Base-by-base conservation (phyloP, 2,113 vertebrate species). In the Calypte anna region DNA sequence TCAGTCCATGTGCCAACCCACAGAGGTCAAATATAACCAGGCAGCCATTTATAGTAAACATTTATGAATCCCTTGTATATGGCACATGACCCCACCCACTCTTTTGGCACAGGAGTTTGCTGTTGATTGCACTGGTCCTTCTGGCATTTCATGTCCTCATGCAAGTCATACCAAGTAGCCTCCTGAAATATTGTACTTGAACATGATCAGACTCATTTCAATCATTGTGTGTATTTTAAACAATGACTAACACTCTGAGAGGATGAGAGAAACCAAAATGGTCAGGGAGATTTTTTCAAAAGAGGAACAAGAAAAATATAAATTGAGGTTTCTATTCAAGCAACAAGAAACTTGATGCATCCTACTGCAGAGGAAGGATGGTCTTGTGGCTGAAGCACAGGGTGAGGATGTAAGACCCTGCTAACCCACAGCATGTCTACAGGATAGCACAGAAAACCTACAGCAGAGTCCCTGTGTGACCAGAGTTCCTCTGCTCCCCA, bases 31-130 rank as follows among this genome's bases (percentile, higher is more conserved):
- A 98, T 96, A 98, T 97, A 97, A 98, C 98, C 96, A 98, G 96
- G 98, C 94, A 97, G 97, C 98, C 98, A 98, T 98, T 98, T 97
- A 98, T 92, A 98, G 98, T 98, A 98, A 99, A 99, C 98, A 98
- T 98, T 98, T 98, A 98, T 98, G 98, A 98, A 98, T 98, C 98
- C 97, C 97, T 98, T 98, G 98, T 98, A 98, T 98, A 98, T 62
- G 97, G 98, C 98, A 98, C 98, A 97, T 98, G 98, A 97, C 98
- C 98, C 98, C 98, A 98, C 98, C 99, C 98, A 98, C 98, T 98
- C 97, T 93, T 98, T 97, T 98, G 98, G 98, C 98, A 98, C 98
- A 96, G 96, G 97, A 90, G 96, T 95, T 94, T 94, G 97, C 97
- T 96, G 97, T 97, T 98, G 98, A 98, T 98, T 98, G 98, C 97